Conservation (phyloP, 1,140 invertebrate species). For the Apolygus lucorum region DNA sequence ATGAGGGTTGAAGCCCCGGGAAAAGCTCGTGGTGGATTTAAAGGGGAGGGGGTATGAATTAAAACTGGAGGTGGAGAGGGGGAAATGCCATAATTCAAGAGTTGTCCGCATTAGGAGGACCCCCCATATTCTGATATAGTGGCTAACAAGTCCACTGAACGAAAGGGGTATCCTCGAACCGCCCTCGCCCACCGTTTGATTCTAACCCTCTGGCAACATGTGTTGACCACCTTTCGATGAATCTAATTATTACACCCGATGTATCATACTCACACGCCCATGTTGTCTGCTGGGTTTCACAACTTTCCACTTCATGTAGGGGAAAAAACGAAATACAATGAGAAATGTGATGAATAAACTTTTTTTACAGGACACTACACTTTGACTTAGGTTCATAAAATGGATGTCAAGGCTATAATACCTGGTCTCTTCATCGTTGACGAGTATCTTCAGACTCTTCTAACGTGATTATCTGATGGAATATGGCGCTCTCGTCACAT, state of each 20-base stretch:
- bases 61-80: not conserved
- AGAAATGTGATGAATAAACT: not conserved
- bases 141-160: not conserved
- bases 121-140: not conserved
- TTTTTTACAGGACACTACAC: not conserved
- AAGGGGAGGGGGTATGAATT: not conserved
- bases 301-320: not conserved
- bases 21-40: too few species aligned
- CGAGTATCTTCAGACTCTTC: too few species aligned
- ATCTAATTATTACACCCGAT: not conserved
- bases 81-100: not conserved
- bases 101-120: not conserved
- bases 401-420: too few species aligned
- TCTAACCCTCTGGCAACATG: not conserved
- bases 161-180: not conserved
- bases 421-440: too few species aligned
- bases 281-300: not conserved
- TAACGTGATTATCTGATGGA: too few species aligned
- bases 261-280: not conserved
- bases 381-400: too few species aligned
- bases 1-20: not conserved
- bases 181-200: not conserved
- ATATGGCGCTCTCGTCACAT: too few species aligned
- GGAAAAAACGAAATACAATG: not conserved
- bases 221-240: not conserved